Conservation (phyloP, 2,888 invertebrate genomes). For the Drosophila meridiana region DNA sequence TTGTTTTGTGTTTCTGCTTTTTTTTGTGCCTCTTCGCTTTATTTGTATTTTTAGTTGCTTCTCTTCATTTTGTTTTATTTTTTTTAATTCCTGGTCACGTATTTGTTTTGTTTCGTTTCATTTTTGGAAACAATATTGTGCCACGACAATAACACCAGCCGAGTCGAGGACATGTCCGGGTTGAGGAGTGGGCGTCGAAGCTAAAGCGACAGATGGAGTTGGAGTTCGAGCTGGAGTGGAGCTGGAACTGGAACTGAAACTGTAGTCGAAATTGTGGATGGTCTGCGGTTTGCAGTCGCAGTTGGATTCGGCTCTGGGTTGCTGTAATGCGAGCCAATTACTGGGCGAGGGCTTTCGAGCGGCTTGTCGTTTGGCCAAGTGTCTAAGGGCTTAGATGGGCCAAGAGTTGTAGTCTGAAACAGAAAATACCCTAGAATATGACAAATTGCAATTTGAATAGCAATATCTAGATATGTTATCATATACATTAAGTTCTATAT, state of each 20-base stretch:
- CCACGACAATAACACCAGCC: slow-evolving; percentile 74
- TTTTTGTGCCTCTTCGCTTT: slow-evolving; percentile 17
- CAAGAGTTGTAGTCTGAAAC: neutral
- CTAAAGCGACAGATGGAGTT: slow-evolving; percentile 6
- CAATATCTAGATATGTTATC: neutral
- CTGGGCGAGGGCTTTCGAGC: slow-evolving; percentile 24
- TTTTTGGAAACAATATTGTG: slow-evolving; percentile 78
- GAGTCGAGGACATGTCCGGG: slow-evolving; percentile 35
- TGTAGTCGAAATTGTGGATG: slow-evolving; percentile 13
- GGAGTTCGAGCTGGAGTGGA: neutral
- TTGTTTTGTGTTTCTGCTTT: slow-evolving; percentile 29
- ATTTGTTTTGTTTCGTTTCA: slow-evolving; percentile 78
- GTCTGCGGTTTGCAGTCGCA: slow-evolving; percentile 46
- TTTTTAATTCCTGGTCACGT: slow-evolving; percentile 79
- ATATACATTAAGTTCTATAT: too few relatives aligned
- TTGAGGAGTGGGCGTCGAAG: slow-evolving; percentile 26
- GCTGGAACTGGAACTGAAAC: slow-evolving; percentile 1
- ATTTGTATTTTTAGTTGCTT: slow-evolving; percentile 47
- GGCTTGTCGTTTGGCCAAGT: slow-evolving; percentile 39
- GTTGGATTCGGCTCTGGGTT: slow-evolving; percentile 50
- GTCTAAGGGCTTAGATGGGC: slow-evolving; percentile 22
- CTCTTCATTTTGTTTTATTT: slow-evolving; percentile 35
- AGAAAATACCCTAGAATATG: neutral
- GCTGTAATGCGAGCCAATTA: slow-evolving; percentile 77
- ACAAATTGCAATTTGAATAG: neutral